Base-by-base conservation (phyloP, 2,888 invertebrate genomes). In the Phengaris alcon region DNA sequence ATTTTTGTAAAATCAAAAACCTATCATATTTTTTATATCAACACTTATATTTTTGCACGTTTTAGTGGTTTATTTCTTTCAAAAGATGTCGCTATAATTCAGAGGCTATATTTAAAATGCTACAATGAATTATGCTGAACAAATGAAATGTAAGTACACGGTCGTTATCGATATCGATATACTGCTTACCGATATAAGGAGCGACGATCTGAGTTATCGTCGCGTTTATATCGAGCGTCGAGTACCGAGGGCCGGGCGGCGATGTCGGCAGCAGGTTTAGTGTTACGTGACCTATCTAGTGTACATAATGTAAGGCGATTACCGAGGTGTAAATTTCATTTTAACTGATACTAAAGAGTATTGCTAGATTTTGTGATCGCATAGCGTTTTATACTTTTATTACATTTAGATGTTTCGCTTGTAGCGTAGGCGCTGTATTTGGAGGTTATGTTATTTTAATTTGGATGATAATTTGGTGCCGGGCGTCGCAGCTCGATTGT, bases 281-380 rank as follows among this genome's bases (percentile, higher is more conserved):
- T 83, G 84, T 84, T 88, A 83, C 87, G 86, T 91, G 92, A 91
- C 91, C 89, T 87, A 87, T 88, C 86, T 90, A 90, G 88, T 93
- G 91, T 93, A 91, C 85, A 92, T 90, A 91, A 80, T 82, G 84
- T 87, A 88, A 89, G 85, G 85, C 81, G 91, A 88, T 90, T 85
- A 88, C 84, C 83, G 88, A 82, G 91, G 90, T 92, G 93, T 92
- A 92, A 82, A 90, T 92, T 90, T 91, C 88, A 87, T 90, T 88
- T 88, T 88, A 59, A 87, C 85, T 82, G 82, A 85, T 89, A 86
- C 86, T 83, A 87, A 87, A 84, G 80, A 84, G 80, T 87, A 85
- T 87, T 86, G 89, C 85, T 91, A 89, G 88, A 85, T 88, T 79
- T 89, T 89, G 91, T 90, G 91, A 91, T 91, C 89, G 91, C 91